Evolutionary conservation across 2,888 invertebrate species (phyloP).

Genomic region (Sepioteuthis lessoniana): DNA sequence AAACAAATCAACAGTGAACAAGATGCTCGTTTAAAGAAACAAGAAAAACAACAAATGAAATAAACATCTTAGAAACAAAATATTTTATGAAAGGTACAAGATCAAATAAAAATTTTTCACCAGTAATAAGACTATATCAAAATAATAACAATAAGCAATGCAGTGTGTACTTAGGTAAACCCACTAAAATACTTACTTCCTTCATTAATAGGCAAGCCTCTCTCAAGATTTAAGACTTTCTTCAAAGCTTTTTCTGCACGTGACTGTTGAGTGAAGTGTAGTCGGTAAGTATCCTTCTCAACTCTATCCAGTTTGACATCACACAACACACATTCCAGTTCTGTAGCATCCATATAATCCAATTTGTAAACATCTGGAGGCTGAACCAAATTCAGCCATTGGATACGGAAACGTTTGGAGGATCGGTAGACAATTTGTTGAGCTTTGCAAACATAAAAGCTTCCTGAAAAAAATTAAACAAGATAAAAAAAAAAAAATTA

Average conservation of each 20-base stretch:
- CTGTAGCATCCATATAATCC: slow-evolving; percentile 90
- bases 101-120: too few species aligned
- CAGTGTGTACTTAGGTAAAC: too few species aligned
- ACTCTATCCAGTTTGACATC: slow-evolving; percentile 86
- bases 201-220: slow-evolving; percentile 49
- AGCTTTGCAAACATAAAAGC: slow-evolving; percentile 84
- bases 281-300: slow-evolving; percentile 82
- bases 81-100: too few species aligned
- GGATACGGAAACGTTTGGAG: slow-evolving; percentile 88
- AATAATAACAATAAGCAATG: too few species aligned
- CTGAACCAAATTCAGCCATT: slow-evolving; percentile 81
- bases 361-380: slow-evolving; percentile 83
- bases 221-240: slow-evolving; percentile 85
- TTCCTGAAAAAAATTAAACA: slow-evolving; percentile 62
- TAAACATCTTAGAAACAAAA: too few species aligned
- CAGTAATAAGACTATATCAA: too few species aligned
- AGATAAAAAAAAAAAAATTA: background rate
- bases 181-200: slow-evolving; percentile 36
- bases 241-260: slow-evolving; percentile 88
- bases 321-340: slow-evolving; percentile 79
- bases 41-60: too few species aligned
- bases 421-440: slow-evolving; percentile 92
- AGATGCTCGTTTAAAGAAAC: background rate
- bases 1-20: background rate
- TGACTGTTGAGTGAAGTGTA: slow-evolving; percentile 84